Evolutionary conservation across 2,888 invertebrate genomes (phyloP).

Genomic region (Mylabris sibirica): DNA sequence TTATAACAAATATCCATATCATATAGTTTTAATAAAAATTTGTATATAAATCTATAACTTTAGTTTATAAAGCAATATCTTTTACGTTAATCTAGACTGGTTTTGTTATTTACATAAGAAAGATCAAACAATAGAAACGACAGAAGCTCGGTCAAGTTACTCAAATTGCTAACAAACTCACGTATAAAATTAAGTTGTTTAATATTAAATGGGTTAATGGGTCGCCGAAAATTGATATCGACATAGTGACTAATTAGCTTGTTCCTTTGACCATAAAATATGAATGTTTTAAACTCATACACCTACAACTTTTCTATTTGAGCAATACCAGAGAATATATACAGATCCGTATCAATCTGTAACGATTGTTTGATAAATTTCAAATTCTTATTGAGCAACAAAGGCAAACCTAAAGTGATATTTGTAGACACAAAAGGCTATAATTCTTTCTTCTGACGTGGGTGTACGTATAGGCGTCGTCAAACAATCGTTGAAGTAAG

Average conservation of each 20-base stretch:
- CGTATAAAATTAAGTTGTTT: background rate
- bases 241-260: background rate
- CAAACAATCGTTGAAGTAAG: background rate
- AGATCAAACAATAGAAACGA: background rate
- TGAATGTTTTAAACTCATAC: background rate
- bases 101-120: background rate
- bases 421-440: too few relatives aligned
- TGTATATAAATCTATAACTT: too few relatives aligned
- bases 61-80: background rate
- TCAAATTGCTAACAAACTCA: background rate
- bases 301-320: background rate
- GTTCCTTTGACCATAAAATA: background rate
- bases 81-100: background rate
- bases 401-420: background rate
- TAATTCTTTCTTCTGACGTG: background rate
- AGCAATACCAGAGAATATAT: too few relatives aligned
- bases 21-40: too few relatives aligned
- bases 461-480: too few relatives aligned
- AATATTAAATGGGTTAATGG: background rate
- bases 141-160: background rate
- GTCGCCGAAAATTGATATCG: background rate
- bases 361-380: too few relatives aligned
- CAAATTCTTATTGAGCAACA: background rate
- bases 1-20: background rate
- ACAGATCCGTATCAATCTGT: too few relatives aligned